Base-by-base conservation (phyloP, 2,113 vertebrate species). In the Podocnemis expansa region DNA sequence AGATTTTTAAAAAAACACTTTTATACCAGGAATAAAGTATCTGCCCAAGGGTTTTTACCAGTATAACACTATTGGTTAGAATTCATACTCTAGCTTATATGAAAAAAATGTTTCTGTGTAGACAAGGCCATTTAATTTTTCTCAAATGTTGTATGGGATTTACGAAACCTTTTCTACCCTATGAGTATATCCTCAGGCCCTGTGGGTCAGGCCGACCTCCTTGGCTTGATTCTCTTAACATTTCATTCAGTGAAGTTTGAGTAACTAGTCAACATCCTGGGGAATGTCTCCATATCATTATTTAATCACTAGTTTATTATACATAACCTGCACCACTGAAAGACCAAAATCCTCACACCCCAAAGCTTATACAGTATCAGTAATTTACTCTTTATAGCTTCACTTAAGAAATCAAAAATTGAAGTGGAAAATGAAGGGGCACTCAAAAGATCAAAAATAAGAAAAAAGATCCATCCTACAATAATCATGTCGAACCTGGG, bases 351-450 rank as follows among this genome's bases (percentile, higher is more conserved):
- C 11, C 78, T 51, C 5, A 16, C 1, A 27, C 0, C 17, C 78
- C 19, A 21, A 21, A 10, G 63, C 78, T 55, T 60, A 34, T 13
- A n/a, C n/a, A n/a, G n/a, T n/a, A 43, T 75, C 6, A 81, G 21
- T 5, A 84, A 12, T 82, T 84, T 76, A 76, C 11, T 43, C 22
- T 85, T 76, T 60, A 76, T 4, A 2, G 91, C 34, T 78, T 47
- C 27, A 47, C 3, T 60, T 76, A n/a, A 67, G 0, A 34, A 45
- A 25, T 51, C 56, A 56, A 73, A 2, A 31, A 45, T 6, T 82
- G 24, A 84, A 88, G 8, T 0, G 0, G 5, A 29, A 27, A 7
- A 10, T 41, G 43, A n/a, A n/a, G n/a, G n/a, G n/a, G n/a, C n/a
- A 31, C 13, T 1, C 51, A 19, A 3, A 56, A 78, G 34, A 90